Percentiles rank a stretch among this genome's conserved stretches.
phyloP scores from a whole-genome alignment of 92 coral and sea anemone species.

The Epizoanthus rinbou region DNA sequence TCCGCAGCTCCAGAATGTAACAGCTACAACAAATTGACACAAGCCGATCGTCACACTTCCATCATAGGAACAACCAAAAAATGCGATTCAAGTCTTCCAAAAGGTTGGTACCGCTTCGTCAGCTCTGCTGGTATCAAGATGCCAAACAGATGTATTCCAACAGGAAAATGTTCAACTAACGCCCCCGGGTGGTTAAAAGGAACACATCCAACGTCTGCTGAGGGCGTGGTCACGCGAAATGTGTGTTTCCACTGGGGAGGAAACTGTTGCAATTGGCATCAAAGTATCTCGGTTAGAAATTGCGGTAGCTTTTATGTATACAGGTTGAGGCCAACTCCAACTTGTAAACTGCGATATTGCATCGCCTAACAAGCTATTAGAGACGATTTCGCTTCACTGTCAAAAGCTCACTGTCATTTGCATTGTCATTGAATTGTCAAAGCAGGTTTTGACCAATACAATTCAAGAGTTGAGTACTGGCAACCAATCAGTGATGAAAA shows the following conservation, averaged over 20 bases:
- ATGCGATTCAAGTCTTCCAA: not conserved
- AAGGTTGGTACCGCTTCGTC: not conserved
- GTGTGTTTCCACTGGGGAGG: slow-evolving; percentile 22
- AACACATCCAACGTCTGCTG: not conserved
- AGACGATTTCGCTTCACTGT: too few relatives aligned
- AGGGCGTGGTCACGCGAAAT: not conserved
- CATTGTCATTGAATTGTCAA: too few relatives aligned
- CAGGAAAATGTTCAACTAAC: not conserved
- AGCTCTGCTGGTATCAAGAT: not conserved
- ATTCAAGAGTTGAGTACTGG: too few relatives aligned
- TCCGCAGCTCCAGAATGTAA: too few relatives aligned
- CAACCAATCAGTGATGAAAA: too few relatives aligned
- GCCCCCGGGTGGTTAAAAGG: slow-evolving; percentile 15
- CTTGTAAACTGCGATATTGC: not conserved
- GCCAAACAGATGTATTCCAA: not conserved
- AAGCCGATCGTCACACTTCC: too few relatives aligned
- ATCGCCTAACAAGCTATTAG: too few relatives aligned
- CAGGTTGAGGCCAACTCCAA: not conserved
- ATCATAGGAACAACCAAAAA: too few relatives aligned
- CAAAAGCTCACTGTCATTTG: too few relatives aligned
- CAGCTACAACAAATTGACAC: too few relatives aligned
- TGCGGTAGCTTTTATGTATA: slow-evolving; percentile 17
- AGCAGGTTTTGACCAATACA: too few relatives aligned
- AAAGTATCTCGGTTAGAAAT: not conserved
- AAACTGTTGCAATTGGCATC: not conserved